phyloP scores from a whole-genome alignment of 2,113 vertebrate species.

The Varanus komodoensis region DNA sequence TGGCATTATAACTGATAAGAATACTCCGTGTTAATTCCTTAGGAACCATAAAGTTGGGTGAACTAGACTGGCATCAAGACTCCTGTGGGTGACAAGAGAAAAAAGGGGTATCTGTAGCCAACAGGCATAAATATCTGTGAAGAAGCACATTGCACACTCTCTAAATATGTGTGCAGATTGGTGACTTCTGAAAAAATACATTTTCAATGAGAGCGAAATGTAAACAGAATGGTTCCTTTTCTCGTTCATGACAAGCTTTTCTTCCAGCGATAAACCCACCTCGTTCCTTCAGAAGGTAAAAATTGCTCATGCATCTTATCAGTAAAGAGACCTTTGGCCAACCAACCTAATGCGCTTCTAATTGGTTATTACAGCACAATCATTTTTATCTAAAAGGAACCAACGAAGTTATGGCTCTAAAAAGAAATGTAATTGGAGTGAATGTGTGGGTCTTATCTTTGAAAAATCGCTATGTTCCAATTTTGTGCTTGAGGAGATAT shows the following conservation, averaged over 20 bases:
- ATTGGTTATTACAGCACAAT: conserved; percentile 1
- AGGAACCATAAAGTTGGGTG: no score
- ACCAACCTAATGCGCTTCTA: not conserved
- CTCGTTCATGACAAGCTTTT: not conserved
- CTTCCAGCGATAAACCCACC: not conserved
- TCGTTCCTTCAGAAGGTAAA: not conserved
- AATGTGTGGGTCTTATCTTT: not conserved
- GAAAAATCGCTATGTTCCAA: conserved; percentile 52
- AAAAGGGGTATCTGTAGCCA: no score
- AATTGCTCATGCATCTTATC: not conserved
- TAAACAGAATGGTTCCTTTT: not conserved
- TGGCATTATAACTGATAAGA: no score
- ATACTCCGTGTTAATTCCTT: no score
- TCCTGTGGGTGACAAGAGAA: no score
- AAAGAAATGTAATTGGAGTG: conserved; percentile 40
- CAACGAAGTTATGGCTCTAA: conserved; percentile 11
- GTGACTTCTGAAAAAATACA: not conserved
- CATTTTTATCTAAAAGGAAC: conserved; percentile 18
- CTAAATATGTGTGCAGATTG: not conserved
- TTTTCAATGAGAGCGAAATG: not conserved
- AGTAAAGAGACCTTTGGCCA: not conserved
- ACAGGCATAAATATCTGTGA: not conserved
- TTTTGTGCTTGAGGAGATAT: conserved; percentile 24
- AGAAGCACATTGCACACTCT: not conserved
- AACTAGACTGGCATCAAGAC: no score